Percentiles rank a stretch among this genome's conserved stretches.
Evolutionary conservation across 2,888 invertebrate genomes (phyloP).

Genomic region (Macrostomum cliftonense): DNA sequence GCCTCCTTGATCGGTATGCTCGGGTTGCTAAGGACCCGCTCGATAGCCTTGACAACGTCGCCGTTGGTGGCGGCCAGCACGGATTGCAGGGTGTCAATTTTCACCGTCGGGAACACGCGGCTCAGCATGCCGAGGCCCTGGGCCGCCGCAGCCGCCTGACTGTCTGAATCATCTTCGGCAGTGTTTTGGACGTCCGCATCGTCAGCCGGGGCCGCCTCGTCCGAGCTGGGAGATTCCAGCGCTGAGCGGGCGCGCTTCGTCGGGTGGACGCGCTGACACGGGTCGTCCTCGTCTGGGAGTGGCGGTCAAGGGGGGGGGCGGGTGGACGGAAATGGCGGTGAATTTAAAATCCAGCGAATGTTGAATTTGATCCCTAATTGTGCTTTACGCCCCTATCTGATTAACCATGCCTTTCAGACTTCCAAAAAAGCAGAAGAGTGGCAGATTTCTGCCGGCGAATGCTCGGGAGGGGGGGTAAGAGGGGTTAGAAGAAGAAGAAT

Average conservation of each 20-base stretch:
- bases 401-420: too few species aligned
- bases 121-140: slow-evolving; percentile 59
- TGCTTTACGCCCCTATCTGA: too few species aligned
- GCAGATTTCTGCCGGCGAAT: too few species aligned
- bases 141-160: neutral
- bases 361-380: too few species aligned
- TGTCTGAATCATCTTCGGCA: neutral
- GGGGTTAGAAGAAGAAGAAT: neutral
- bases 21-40: slow-evolving; percentile 48
- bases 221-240: too few species aligned
- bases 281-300: slow-evolving; percentile 1
- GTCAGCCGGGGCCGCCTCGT: neutral
- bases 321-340: too few species aligned
- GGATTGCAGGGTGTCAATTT: slow-evolving; percentile 65
- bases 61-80: slow-evolving; percentile 64
- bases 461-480: neutral
- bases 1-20: slow-evolving; percentile 14
- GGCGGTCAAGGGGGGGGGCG: too few species aligned
- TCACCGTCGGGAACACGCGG: slow-evolving; percentile 68
- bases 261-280: neutral
- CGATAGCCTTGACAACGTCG: slow-evolving; percentile 77
- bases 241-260: neutral
- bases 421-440: too few species aligned
- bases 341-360: too few species aligned
- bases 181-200: neutral